Evolutionary conservation across 53 echinoderm and acorn worm species (phyloP).

Genomic region (Pentamera pediparva): DNA sequence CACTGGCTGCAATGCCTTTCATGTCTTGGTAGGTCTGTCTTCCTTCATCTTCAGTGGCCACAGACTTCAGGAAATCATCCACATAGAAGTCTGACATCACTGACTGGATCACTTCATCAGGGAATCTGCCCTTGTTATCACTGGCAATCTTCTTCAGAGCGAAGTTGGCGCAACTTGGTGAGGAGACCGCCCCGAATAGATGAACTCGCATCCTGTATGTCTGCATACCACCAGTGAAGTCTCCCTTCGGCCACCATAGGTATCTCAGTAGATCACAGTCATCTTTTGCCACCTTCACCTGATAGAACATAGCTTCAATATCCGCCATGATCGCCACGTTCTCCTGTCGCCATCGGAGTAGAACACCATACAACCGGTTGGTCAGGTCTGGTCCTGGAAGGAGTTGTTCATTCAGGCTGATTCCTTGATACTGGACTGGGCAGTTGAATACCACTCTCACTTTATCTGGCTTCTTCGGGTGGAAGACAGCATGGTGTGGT

Average conservation of each 20-base stretch:
- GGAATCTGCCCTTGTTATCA: constrained; percentile 14
- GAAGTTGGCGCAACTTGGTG: constrained; percentile 55
- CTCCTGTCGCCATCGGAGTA: constrained; percentile 54
- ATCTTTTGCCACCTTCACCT: constrained; percentile 40
- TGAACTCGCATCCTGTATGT: constrained; percentile 61
- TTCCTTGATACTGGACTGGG: constrained; percentile 37
- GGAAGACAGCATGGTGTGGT: constrained; percentile 36
- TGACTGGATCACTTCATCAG: constrained; percentile 37
- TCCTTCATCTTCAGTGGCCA: constrained; percentile 30
- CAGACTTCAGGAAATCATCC: constrained; percentile 50
- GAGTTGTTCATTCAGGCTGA: constrained; percentile 41
- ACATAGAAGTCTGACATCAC: constrained; percentile 57
- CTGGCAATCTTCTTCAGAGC: constrained; percentile 48
- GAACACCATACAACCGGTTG: constrained; percentile 34
- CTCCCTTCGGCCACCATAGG: constrained; percentile 62
- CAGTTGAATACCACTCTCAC: constrained; percentile 61
- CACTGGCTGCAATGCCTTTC: not conserved
- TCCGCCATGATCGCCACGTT: constrained; percentile 63
- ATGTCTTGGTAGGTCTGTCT: constrained; percentile 7
- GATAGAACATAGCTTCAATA: constrained; percentile 60
- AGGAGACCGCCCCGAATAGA: constrained; percentile 50
- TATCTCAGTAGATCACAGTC: constrained; percentile 45
- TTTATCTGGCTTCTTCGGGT: constrained; percentile 50
- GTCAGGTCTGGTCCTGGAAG: constrained; percentile 55
- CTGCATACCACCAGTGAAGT: constrained; percentile 32